These are phyloP conservation scores for Hippolais icterina DNA, from an alignment of 2,113 vertebrate genomes.

Conservation along the genomic window DNA sequence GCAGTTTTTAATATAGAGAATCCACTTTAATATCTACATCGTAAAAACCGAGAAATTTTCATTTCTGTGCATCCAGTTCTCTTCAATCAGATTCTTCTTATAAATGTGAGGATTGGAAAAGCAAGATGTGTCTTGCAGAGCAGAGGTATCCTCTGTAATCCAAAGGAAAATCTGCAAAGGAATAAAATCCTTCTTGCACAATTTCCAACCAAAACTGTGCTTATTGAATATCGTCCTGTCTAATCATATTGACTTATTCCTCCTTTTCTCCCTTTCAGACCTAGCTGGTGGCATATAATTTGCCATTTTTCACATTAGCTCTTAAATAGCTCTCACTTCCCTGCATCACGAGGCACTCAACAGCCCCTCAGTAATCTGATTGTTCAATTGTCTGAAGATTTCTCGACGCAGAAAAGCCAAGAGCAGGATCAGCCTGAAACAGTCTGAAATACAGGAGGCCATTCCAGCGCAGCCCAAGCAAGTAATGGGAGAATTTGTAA, in stretches of 20 bases:
- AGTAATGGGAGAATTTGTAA: conserved; percentile 49
- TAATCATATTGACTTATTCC: conserved; percentile 22
- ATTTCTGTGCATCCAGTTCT: background rate
- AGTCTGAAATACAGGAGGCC: conserved; percentile 16
- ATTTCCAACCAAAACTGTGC: background rate
- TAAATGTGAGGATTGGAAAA: background rate
- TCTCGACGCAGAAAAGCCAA: background rate
- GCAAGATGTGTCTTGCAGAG: background rate
- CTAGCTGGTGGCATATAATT: background rate
- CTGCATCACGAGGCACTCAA: background rate
- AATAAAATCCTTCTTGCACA: background rate
- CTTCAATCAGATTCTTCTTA: background rate
- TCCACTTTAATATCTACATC: background rate
- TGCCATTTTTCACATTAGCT: conserved; percentile 19
- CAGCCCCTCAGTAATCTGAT: conserved; percentile 24
- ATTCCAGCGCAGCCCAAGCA: conserved; percentile 17
- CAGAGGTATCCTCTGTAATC: background rate
- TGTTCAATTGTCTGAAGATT: conserved; percentile 54
- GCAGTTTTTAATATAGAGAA: background rate
- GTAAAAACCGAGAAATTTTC: background rate
- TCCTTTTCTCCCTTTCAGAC: background rate
- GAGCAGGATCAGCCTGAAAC: background rate
- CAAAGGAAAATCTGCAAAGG: background rate
- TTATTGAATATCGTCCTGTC: background rate
- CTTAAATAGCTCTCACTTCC: conserved; percentile 20